A percentile compares a stretch with the other conserved stretches of the same genome.
Conservation (phyloP, 2,888 invertebrate genomes). For the Tipula confusa region DNA sequence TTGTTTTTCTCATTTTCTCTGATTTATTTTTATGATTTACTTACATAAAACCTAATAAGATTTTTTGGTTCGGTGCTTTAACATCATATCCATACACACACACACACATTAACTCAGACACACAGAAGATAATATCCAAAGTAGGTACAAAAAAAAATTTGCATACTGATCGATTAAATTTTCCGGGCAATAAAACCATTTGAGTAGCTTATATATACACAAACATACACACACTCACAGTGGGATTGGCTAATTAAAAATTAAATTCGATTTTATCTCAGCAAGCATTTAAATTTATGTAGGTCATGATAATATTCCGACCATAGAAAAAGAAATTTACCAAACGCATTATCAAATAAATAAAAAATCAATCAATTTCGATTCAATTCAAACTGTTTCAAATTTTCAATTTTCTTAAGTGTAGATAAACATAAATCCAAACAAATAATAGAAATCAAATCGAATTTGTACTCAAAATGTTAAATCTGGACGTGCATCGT, state of each 20-base stretch:
- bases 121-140: neutral
- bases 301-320: too few species aligned
- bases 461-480: neutral
- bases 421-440: neutral
- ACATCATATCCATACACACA: too few species aligned
- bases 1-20: neutral
- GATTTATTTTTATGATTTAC: neutral
- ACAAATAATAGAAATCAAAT: neutral
- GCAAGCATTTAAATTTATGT: neutral
- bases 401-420: neutral
- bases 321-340: too few species aligned
- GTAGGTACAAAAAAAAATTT: too few species aligned
- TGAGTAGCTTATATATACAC: too few species aligned
- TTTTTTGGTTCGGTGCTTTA: neutral
- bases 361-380: neutral
- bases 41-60: neutral
- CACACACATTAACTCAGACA: neutral
- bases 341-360: neutral
- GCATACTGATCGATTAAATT: neutral
- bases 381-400: neutral
- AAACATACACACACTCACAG: too few species aligned
- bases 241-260: too few species aligned
- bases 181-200: neutral
- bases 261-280: neutral
- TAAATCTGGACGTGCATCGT: too few species aligned